Base-by-base conservation (phyloP, 2,888 invertebrate species). In the Octodonta nipae region DNA sequence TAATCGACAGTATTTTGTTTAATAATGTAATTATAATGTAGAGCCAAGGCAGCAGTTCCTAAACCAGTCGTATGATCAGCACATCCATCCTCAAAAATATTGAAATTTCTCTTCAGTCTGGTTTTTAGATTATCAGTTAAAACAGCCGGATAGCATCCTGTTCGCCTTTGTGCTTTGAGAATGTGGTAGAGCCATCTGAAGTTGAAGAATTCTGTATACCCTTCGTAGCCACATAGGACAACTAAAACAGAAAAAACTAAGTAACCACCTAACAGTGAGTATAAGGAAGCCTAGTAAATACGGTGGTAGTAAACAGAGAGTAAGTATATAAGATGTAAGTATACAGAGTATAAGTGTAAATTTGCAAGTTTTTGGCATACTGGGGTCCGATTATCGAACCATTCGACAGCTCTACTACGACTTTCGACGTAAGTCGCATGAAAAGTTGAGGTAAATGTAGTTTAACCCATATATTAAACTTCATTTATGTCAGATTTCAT, bases 1-100 rank as follows among this genome's bases (percentile, higher is more conserved):
- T 22, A 22, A 22, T 22, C n/a, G 10, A 22, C 11, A 11, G 30
- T 16, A 36, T 35, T 28, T 34, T 43, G 37, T 33, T 44, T 47
- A 10, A 47, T 25, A 28, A 49, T 42, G 37, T 41, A 51, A 35
- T 50, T 47, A 26, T 53, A 45, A 37, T 49, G 45, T 14, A 53
- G 28, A 5, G 44, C 38, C 11, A 53, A 35, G 15, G 50, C 48
- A 13, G 49, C 51, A 2, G 44, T 38, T 8, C 48, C 54, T 5
- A 54, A 31, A 11, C 51, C 51, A 8, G 52, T 53, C 2, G 51
- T 51, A 28, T 54, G 54, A 35, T 53, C 52, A 7, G 46, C 44
- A 33, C 54, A 54, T 11, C 51, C 52, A 35, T 53, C 51, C 20
- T 44, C 40, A 13, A 47, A 47, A 24, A 41, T 32, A 28, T 40